Conservation (phyloP, 2,113 vertebrate genomes). For the Pipra filicauda region DNA sequence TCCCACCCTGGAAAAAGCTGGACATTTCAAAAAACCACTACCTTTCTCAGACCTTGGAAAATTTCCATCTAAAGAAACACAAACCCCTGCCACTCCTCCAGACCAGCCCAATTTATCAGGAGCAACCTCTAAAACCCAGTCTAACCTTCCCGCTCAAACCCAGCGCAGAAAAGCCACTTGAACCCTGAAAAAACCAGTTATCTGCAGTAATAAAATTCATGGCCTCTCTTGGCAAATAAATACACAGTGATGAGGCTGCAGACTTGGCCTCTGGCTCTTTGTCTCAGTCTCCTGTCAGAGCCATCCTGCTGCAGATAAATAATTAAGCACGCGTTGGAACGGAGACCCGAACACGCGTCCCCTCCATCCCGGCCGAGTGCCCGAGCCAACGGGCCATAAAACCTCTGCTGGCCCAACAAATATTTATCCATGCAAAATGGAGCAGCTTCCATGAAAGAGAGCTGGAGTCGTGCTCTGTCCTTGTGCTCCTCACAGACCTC, state of each 20-base stretch:
- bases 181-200: neutral
- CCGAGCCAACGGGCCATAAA: slow-evolving; percentile 32
- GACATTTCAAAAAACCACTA: neutral
- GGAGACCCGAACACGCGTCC: neutral
- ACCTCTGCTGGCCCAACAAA: slow-evolving; percentile 42
- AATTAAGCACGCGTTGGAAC: neutral
- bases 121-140: neutral
- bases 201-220: neutral
- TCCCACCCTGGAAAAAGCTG: neutral
- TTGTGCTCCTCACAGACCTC: neutral
- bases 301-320: slow-evolving; percentile 45
- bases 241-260: neutral
- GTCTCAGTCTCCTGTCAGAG: neutral
- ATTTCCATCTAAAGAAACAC: neutral
- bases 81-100: accelerated
- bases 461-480: accelerated
- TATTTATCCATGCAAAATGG: slow-evolving; percentile 36
- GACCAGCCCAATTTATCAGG: neutral
- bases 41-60: neutral
- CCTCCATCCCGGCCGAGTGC: slow-evolving; percentile 14
- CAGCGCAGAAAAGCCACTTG: neutral
- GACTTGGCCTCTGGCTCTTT: slow-evolving; percentile 26
- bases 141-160: neutral
- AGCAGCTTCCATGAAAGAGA: neutral
- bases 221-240: neutral